Evolutionary conservation across 1,140 invertebrate species (phyloP), one percentile per base, ranked within the genome.

Genomic region (Zaprionus ornatus): DNA sequence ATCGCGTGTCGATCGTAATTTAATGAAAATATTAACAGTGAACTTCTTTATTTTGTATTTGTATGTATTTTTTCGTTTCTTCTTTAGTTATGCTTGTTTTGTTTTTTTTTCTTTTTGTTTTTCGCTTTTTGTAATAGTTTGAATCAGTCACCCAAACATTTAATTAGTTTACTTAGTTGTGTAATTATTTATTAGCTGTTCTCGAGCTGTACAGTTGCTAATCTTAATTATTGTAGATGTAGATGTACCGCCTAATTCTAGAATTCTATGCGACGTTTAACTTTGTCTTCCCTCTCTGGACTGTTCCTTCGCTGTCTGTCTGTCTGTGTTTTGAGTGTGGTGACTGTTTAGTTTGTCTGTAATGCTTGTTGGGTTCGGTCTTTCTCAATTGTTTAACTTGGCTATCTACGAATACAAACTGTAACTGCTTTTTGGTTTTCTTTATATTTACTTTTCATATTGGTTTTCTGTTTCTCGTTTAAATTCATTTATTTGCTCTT

Each of bases 1-100:
- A 74, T 64, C 57, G 61, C 57, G 59, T 80, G 37, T 69, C 61
- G 35, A 45, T 15, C 64, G 59, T 29, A 56, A 64, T 66, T 77
- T 62, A 66, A 88, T 88, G 81, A 77, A 77, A 77, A 74, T 90
- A 85, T 90, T 90, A 90, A 90, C 85, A 90, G 61, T 90, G 85
- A 90, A 90, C 76, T 90, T 88, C 56, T 70, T 75, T 75, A 70
- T 75, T 68, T 71, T 42, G 12, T 64, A 17, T 57, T 72, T 19
- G n/a, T 23, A 50, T 54, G 63, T 70, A 79, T 75, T 68, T 74
- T 42, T 12, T 64, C 61, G 32, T 52, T 54, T 63, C 60, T 50
- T 21, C 35, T 48, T 55, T 60, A 67, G 55, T 45, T 67, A 45
- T 45, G 40, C 40, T 32, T 32, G 9, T 32, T 32, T 32, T 32